Evolutionary conservation across 2,888 invertebrate species (phyloP), one percentile per base, ranked within the genome.

Genomic region (Halocaridina rubra): DNA sequence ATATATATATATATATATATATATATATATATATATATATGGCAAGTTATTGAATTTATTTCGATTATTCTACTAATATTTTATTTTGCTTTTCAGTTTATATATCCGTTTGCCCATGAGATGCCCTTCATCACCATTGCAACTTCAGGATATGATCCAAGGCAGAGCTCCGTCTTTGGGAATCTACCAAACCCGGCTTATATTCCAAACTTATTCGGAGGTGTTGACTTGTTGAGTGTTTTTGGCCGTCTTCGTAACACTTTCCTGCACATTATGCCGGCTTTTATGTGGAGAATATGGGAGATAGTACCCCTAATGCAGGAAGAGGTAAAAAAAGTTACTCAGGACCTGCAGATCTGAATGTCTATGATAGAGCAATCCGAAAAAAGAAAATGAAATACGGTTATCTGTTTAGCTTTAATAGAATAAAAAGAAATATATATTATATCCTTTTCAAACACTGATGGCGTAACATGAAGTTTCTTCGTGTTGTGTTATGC

Each of bases 111-210:
- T 27, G 29, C 19, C 4, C 46, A 64, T 30, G 75, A 61, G 19
- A 22, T 27, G 32, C 22, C 61, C 10, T 75, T 75, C 75, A 74
- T 82, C 22, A 81, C 75, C 5, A 24, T 81, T 2, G 29, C 57
- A 10, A 75, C 81, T 13, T 7, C 16, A 4, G 59, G 57, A 1
- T 10, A 75, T 32, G 76, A 72, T 57, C 33, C 57, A 1, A 39
- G 33, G 8, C 77, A 77, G 10, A 71, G 71, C 69, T 77, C 82
- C 29, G 16, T 53, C 64, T 32, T 82, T 19, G 82, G 82, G 4
- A 78, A 82, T 29, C 27, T 67, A 19, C 33, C 75, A 2, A 74
- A 33, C 19, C 81, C 81, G 10, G 81, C 81, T 39, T 64, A 81
- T 29, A 59, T 19, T 19, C 22, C 33, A 2, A 75, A 61, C 29